Conservation (phyloP, 2,797 vertebrate species). For the Choloepus didactylus region DNA sequence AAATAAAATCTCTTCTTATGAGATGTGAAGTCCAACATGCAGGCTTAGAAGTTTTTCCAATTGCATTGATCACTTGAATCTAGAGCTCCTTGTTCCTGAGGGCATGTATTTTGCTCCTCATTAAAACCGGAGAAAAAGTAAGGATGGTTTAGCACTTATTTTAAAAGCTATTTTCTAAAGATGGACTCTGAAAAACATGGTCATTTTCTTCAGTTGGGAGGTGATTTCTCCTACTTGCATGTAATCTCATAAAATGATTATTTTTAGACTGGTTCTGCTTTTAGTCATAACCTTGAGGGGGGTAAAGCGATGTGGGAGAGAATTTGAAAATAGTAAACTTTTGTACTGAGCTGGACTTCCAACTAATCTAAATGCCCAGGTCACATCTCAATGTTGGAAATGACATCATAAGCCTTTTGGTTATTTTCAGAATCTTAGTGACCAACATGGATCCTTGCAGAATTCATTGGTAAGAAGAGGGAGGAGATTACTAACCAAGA, state of each 20-base stretch:
- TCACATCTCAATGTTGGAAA: conserved; percentile 7
- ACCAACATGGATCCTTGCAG: not conserved
- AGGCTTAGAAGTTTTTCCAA: conserved; percentile 68
- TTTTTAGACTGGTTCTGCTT: conserved; percentile 67
- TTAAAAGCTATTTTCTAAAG: conserved; percentile 80
- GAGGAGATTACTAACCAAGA: not conserved
- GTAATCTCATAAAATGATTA: conserved; percentile 77
- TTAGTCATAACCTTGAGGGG: conserved; percentile 70
- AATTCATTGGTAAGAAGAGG: not conserved
- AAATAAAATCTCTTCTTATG: conserved; percentile 72
- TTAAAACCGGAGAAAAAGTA: conserved; percentile 67
- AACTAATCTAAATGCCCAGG: not conserved
- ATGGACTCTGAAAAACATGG: conserved; percentile 71
- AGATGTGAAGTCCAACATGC: conserved; percentile 63
- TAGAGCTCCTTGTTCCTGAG: conserved; percentile 60
- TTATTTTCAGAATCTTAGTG: not conserved
- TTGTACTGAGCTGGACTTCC: conserved; percentile 37
- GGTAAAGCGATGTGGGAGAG: conserved; percentile 49
- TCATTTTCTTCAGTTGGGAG: conserved; percentile 79
- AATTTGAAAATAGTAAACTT: conserved; percentile 58
- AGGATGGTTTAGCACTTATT: conserved; percentile 68
- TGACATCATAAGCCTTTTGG: not conserved
- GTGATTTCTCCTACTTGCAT: conserved; percentile 80
- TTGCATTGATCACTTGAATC: conserved; percentile 78
- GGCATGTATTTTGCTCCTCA: conserved; percentile 70